Percentiles rank a stretch among this genome's conserved stretches.
Conservation (phyloP, 2,113 vertebrate species). For the Rhinogobius similis region DNA sequence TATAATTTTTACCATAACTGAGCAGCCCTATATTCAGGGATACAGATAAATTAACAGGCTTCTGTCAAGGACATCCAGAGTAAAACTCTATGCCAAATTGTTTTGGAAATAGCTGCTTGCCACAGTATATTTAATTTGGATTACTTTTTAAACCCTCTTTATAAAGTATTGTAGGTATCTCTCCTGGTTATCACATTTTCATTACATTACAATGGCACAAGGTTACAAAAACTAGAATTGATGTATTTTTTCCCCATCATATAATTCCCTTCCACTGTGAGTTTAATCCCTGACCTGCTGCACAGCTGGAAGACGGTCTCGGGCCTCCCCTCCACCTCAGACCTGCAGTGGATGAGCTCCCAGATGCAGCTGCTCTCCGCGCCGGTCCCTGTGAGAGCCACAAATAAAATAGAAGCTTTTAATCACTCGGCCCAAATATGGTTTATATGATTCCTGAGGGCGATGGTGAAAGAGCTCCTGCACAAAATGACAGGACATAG, state of each 20-base stretch:
- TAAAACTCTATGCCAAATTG: background rate
- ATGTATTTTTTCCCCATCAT: background rate
- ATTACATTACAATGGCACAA: background rate
- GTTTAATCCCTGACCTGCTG: constrained; percentile 85
- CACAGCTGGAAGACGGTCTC: constrained; percentile 93
- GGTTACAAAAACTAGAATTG: constrained; percentile 3
- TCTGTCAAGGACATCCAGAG: background rate
- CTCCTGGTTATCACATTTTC: background rate
- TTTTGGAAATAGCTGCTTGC: no score
- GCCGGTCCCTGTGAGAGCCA: constrained; percentile 63
- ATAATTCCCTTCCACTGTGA: background rate
- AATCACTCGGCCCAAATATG: constrained; percentile 49
- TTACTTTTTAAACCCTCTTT: background rate
- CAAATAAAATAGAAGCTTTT: constrained; percentile 47
- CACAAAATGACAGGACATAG: constrained; percentile 23
- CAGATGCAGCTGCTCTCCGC: constrained; percentile 90
- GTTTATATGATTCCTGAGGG: constrained; percentile 53
- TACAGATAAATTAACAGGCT: background rate
- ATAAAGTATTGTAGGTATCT: background rate
- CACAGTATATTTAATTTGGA: background rate
- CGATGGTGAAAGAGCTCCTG: constrained; percentile 20
- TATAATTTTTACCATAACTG: no score
- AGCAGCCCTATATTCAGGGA: no score
- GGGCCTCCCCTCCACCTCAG: constrained; percentile 91
- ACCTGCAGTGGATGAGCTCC: constrained; percentile 95